A percentile compares a stretch with the other conserved stretches of the same genome.
These are phyloP conservation scores for Acestrorhynchus altus DNA, from an alignment of 2,797 vertebrate genomes.

Conservation along the genomic window DNA sequence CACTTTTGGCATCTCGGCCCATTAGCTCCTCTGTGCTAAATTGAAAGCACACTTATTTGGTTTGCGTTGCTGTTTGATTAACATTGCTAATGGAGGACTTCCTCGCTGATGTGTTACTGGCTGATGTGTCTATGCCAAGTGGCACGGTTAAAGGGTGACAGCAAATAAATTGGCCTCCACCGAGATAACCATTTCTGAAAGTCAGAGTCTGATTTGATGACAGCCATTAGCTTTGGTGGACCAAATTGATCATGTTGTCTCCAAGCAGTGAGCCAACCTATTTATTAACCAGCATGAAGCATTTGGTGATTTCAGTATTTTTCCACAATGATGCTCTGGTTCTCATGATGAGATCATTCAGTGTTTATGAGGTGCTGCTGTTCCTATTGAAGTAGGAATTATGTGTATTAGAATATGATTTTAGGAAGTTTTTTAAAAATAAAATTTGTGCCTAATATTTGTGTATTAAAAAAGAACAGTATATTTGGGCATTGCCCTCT, in stretches of 20 bases:
- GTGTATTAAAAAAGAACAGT: background rate
- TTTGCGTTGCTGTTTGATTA: conserved; percentile 70
- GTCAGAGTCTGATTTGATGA: conserved; percentile 79
- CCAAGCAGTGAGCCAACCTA: conserved; percentile 68
- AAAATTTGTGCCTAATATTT: background rate
- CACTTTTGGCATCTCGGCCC: conserved; percentile 50
- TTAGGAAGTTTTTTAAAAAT: background rate
- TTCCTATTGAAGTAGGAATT: conserved; percentile 20
- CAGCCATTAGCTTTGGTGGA: conserved; percentile 78
- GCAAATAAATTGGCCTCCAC: conserved; percentile 79
- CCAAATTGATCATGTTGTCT: conserved; percentile 81
- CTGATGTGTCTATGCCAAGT: conserved; percentile 75
- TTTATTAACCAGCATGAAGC: conserved; percentile 75
- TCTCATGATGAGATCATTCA: conserved; percentile 23
- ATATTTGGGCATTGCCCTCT: background rate
- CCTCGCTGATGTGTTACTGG: conserved; percentile 66
- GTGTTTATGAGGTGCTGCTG: conserved; percentile 14
- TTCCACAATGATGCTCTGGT: conserved; percentile 40
- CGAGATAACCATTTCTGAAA: conserved; percentile 76
- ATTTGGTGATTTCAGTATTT: conserved; percentile 69
- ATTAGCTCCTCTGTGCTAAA: conserved; percentile 63
- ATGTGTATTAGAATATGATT: background rate
- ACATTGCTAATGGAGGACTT: conserved; percentile 66
- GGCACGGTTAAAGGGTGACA: conserved; percentile 75
- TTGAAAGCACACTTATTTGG: conserved; percentile 61